Conservation (phyloP, 1,140 invertebrate species). For the Reticulitermes speratus region DNA sequence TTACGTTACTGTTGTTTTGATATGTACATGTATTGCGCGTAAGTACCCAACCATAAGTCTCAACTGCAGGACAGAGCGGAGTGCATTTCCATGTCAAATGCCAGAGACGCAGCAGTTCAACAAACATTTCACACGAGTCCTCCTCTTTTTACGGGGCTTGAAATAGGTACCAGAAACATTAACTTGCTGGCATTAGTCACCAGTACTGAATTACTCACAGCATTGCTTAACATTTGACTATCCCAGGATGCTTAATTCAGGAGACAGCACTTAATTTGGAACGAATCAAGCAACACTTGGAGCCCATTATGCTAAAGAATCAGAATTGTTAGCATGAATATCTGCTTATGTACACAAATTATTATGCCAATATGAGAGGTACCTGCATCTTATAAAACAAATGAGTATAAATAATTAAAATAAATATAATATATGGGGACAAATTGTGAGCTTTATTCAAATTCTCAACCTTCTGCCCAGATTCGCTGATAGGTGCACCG, state of each 20-base stretch:
- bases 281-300: neutral
- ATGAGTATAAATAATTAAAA: too few relatives aligned
- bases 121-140: neutral
- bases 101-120: neutral
- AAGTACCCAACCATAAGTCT: neutral
- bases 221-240: neutral
- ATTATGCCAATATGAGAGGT: too few relatives aligned
- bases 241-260: neutral
- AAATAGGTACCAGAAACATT: neutral
- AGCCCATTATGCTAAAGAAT: neutral
- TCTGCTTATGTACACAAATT: neutral
- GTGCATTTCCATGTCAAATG: conserved; percentile 15
- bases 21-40: too few relatives aligned
- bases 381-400: too few relatives aligned
- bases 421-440: too few relatives aligned
- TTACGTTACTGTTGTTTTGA: too few relatives aligned
- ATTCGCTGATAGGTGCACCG: too few relatives aligned
- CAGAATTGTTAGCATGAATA: neutral
- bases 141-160: neutral
- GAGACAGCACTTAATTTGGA: neutral
- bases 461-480: too few relatives aligned
- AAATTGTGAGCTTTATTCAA: too few relatives aligned
- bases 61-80: neutral
- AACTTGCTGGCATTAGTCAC: neutral
- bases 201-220: neutral